Evolutionary conservation across 2,113 vertebrate genomes (phyloP), one percentile per base, ranked within the genome.

Genomic region (Microcebus jonahi): DNA sequence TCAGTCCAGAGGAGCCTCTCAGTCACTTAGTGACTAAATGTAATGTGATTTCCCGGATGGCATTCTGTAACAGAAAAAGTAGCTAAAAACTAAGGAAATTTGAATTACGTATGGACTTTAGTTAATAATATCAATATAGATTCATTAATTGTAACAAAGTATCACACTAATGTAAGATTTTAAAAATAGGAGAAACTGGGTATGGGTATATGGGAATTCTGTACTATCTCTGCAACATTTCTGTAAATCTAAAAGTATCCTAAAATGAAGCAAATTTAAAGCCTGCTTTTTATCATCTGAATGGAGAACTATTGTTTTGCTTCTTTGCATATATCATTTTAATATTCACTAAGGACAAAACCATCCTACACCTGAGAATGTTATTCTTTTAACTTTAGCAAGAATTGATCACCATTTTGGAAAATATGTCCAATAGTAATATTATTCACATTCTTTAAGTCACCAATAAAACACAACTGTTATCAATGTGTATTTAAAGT

Each of bases 311-410:
- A 55, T 29, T 91, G 73, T 71, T 80, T 90, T 73, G 80, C 65
- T 68, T 90, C 45, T 48, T 34, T 48, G 53, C 11, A 91, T 84
- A 73, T 39, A 27, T 75, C 50, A 73, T 80, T 48, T 73, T 50
- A 85, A 21, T 90, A 90, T 96, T 80, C 20, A 50, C 45, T 71
- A 39, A 34, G 48, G 87, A 93, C 55, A 93, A 73, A 86, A 80
- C 31, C 67, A 8, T 39, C 31, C 20, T 90, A 65, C 45, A 63
- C 71, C 57, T 13, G 85, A 36, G 36, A 61, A 59, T 36, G 48
- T 50, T 88, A 55, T 39, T 65, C 31, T 88, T 81, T 94, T 73
- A 79, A 80, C 29, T 71, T 90, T 25, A 85, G 36, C 2, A 67
- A 94, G 55, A 93, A 85, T 63, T 65, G 65, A 80, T 73, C 45